Percentiles rank a stretch among this genome's conserved stretches.
These are phyloP conservation scores for Drosophila kurseongensis DNA, from an alignment of 1,140 invertebrate genomes.

Conservation along the genomic window DNA sequence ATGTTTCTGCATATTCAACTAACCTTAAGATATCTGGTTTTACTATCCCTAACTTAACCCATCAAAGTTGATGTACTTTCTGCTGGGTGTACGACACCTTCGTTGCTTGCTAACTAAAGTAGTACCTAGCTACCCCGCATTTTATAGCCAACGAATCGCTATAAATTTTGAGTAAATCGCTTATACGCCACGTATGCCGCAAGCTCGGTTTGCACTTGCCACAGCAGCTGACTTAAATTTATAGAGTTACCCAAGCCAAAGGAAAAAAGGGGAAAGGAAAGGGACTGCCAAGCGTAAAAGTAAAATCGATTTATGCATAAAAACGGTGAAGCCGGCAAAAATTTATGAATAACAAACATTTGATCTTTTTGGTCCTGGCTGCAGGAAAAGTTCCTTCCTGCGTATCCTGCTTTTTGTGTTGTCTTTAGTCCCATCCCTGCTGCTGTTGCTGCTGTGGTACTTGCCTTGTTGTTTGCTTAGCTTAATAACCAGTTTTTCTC, in stretches of 20 bases:
- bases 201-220: slow-evolving; percentile 35
- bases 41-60: slow-evolving; percentile 27
- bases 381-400: slow-evolving; percentile 20
- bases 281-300: slow-evolving; percentile 52
- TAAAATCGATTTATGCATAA: slow-evolving; percentile 78
- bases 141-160: slow-evolving; percentile 47
- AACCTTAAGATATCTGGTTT: slow-evolving; percentile 25
- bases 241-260: slow-evolving; percentile 45
- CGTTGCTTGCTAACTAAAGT: slow-evolving; percentile 22
- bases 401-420: slow-evolving; percentile 1
- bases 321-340: slow-evolving; percentile 54
- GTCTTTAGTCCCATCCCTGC: not conserved
- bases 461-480: slow-evolving; percentile 56
- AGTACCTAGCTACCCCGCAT: slow-evolving; percentile 12
- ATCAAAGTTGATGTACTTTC: slow-evolving; percentile 20
- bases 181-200: slow-evolving; percentile 64
- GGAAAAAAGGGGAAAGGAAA: slow-evolving; percentile 5
- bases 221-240: slow-evolving; percentile 60
- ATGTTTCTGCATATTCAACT: slow-evolving; percentile 19
- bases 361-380: slow-evolving; percentile 54
- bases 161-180: slow-evolving; percentile 67
- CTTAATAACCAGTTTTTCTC: slow-evolving; percentile 80
- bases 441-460: not conserved
- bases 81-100: slow-evolving; percentile 20
- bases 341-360: slow-evolving; percentile 76